Conservation (phyloP, 2,113 vertebrate species). For the Plectropomus leopardus region DNA sequence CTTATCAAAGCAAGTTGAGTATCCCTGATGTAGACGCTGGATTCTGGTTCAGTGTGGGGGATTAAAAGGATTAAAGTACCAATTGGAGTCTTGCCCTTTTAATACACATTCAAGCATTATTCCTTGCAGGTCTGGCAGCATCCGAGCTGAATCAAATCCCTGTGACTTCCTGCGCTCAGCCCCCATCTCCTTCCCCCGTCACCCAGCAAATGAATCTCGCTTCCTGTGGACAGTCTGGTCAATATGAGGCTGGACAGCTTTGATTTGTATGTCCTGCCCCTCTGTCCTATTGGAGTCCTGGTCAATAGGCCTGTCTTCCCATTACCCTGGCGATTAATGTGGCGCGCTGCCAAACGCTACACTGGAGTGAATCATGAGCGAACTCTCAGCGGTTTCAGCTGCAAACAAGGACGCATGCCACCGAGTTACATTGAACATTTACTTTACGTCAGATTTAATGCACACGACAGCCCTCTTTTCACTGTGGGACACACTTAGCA, state of each 20-base stretch:
- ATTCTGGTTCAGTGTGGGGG: not conserved
- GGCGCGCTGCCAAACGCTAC: conserved; percentile 52
- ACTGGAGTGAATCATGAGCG: conserved; percentile 46
- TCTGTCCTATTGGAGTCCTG: conserved; percentile 67
- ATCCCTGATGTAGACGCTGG: too few species aligned
- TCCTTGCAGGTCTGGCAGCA: conserved; percentile 15
- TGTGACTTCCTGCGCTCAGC: conserved; percentile 35
- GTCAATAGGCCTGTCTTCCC: conserved; percentile 79
- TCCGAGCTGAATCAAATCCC: conserved; percentile 47
- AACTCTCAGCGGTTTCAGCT: conserved; percentile 10
- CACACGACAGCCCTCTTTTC: conserved; percentile 1
- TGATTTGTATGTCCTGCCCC: conserved; percentile 78
- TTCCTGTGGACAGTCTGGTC: conserved; percentile 69
- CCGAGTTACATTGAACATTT: not conserved
- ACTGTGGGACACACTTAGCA: not conserved
- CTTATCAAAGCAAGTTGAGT: too few species aligned
- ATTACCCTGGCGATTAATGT: conserved; percentile 75
- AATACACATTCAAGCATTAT: conserved; percentile 17
- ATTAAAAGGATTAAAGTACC: conserved; percentile 2
- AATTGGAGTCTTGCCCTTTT: conserved; percentile 24
- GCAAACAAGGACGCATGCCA: not conserved
- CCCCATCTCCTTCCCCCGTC: conserved; percentile 36
- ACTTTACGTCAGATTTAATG: not conserved
- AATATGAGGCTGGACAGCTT: conserved; percentile 71
- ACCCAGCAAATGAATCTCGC: conserved; percentile 68